Evolutionary conservation across 1,140 invertebrate species (phyloP), one percentile per base, ranked within the genome.

Genomic region (Galendromus occidentalis): DNA sequence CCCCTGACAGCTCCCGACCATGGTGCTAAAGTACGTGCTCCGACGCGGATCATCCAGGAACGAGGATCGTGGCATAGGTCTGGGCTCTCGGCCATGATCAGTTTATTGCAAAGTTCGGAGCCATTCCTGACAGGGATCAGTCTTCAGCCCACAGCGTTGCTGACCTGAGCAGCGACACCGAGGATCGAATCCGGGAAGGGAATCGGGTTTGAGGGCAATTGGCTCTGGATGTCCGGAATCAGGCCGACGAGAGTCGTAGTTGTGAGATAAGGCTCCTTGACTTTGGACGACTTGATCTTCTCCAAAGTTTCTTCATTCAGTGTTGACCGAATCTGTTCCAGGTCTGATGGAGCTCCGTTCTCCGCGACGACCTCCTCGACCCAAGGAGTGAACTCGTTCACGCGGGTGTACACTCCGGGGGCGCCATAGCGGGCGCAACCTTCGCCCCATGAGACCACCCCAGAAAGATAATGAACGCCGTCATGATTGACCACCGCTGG

Each of bases 401-500:
- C 67, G 39, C 67, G 65, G 39, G 70, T 69, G 65, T 71, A 71
- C 17, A 71, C 70, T n/a, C 71, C 71, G 5, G 72, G 72, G 18
- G 55, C 64, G 7, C 64, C 47, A 25, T 45, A 42, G 44, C 66
- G 64, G 7, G 71, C 71, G 63, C 71, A 71, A 14, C 71, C 71
- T 22, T 66, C 39, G 30, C 71, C 71, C 69, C 70, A 71, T 14
- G 70, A 71, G 30, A 72, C 70, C 41, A 72, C 65, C 2, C 71
- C 71, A 42, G 59, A 55, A 2, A 71, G 67, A 22, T 18, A 59
- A 25, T 25, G 25, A 14, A 4, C 2, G 25, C 51, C 51, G 25
- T 25, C 51, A 33, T 59, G 51, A 29, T 25, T 17, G 14, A 59
- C 33, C 1, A 59, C 51, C 1, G 51, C 51, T 14, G 51, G 51